Evolutionary conservation across 2,797 vertebrate species (phyloP), one percentile per base, ranked within the genome.

Genomic region (Ptychobarbus kaznakovi): DNA sequence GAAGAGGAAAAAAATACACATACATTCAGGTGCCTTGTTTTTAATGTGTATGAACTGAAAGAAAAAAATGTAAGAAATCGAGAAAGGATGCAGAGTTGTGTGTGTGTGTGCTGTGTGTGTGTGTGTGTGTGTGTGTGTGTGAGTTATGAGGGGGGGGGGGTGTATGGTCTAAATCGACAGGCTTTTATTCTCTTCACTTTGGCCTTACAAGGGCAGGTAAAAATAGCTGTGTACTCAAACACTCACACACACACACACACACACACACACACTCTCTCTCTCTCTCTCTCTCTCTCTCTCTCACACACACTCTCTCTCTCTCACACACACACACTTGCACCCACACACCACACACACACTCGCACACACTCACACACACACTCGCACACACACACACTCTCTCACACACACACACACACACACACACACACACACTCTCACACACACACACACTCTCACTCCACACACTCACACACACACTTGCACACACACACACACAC

Each of bases 201-300:
- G 75, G 91, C 93, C 89, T 93, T 93, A 91, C 90, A 78, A 91
- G 92, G 91, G 93, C 92, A 95, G 93, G 94, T 94, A 95, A 96
- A 96, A 97, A 96, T 95, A 96, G 94, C 88, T 3, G 89, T 78
- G 86, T 42, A 78, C 91, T 92, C 91, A 53, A 89, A 15, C 0
- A 91, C 86, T 81, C 7, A 32, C 75, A 6, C 40, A 0, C 44
- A 4, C 63, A 6, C 73, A 13, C 75, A 11, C 40, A 0, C 44
- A 1, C 65, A 10, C 20, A 32, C 74, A 12, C 0, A 90, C 86
- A 8, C 40, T 42, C 40, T 0, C 40, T 8, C 40, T 40, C 40
- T 1, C 40, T 1, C 91, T 92, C 91, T 53, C 89, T n/a, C n/a
- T n/a, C n/a, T n/a, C n/a, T n/a, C n/a, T n/a, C n/a, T n/a, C n/a